phyloP scores from a whole-genome alignment of 2,113 vertebrate genomes.

The Vanacampus margaritifer region DNA sequence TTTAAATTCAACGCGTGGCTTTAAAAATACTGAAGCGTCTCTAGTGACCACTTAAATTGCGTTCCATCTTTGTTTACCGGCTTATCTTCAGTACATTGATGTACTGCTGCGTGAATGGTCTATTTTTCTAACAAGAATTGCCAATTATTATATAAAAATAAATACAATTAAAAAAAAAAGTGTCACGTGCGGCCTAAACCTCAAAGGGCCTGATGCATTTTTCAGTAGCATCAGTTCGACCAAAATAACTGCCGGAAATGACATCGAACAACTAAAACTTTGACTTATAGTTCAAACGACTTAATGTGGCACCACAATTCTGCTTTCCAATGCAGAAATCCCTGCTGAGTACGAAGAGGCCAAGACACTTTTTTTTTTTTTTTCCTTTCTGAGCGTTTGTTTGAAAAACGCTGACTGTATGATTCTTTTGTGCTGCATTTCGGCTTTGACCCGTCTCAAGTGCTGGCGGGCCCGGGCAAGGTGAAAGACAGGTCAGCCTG shows the following conservation, averaged over 20 bases:
- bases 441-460: slow-evolving; percentile 99
- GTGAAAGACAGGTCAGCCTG: slow-evolving; percentile 97
- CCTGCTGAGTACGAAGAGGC: neutral
- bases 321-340: neutral
- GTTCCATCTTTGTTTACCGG: neutral
- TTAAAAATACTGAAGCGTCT: neutral
- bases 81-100: neutral
- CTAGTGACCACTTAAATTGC: neutral
- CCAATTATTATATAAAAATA: neutral
- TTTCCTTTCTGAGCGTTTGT: neutral
- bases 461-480: slow-evolving; percentile 76
- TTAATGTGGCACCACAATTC: neutral
- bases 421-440: slow-evolving; percentile 86
- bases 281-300: neutral
- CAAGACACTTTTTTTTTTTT: neutral
- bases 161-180: neutral
- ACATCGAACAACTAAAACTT: neutral
- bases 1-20: neutral
- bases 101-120: neutral
- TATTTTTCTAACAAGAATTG: neutral
- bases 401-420: slow-evolving; percentile 87
- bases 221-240: neutral
- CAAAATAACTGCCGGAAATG: neutral
- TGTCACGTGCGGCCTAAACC: neutral
- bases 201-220: slow-evolving; percentile 5